These are phyloP conservation scores for Potamarius usumacintae DNA, from an alignment of 2,113 vertebrate species.

Conservation along the genomic window DNA sequence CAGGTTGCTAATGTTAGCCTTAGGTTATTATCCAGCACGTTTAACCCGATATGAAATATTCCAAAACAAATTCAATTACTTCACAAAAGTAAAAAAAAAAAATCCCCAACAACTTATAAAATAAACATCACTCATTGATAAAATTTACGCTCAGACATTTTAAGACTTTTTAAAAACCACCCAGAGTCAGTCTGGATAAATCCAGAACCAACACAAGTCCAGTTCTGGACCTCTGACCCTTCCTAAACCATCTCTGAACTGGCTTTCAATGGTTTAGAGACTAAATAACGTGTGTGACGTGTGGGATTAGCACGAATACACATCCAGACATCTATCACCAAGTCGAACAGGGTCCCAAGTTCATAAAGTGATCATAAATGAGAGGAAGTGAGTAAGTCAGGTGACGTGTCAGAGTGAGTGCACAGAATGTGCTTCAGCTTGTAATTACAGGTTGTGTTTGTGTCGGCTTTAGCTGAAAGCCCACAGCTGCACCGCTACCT, in stretches of 20 bases:
- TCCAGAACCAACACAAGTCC: neutral
- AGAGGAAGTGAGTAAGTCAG: constrained; percentile 11
- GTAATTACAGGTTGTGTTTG: neutral
- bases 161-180: neutral
- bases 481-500: neutral
- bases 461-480: neutral
- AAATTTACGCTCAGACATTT: neutral
- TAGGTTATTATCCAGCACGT: neutral
- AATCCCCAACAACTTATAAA: neutral
- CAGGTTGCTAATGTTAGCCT: neutral
- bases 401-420: neutral
- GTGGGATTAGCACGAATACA: neutral
- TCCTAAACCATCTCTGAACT: neutral
- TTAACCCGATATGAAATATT: neutral
- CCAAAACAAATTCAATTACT: neutral
- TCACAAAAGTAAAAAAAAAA: neutral
- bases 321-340: neutral
- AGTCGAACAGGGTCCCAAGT: neutral
- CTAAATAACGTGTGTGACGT: neutral
- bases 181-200: neutral
- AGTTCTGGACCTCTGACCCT: neutral
- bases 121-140: neutral
- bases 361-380: neutral
- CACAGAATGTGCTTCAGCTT: neutral
- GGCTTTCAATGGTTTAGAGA: neutral